Evolutionary conservation across 2,113 vertebrate species (phyloP).

Genomic region (Conger conger): DNA sequence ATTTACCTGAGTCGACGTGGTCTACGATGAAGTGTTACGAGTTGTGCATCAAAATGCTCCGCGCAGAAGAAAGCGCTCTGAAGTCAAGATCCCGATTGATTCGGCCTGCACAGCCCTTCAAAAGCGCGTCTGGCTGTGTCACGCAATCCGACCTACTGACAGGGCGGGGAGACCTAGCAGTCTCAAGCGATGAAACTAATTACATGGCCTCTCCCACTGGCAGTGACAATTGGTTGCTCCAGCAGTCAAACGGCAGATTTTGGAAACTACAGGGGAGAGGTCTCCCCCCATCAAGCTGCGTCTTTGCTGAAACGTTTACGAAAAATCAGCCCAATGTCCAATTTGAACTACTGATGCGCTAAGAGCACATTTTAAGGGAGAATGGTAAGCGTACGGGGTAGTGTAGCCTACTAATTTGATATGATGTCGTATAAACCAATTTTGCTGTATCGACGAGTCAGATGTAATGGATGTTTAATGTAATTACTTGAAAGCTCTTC

Average conservation of each 20-base stretch:
- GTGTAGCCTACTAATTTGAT: conserved; percentile 25
- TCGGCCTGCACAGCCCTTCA: neutral
- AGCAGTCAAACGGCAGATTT: neutral
- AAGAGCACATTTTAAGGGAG: neutral
- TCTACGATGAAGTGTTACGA: neutral
- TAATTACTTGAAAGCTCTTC: conserved; percentile 19
- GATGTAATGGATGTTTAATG: conserved; percentile 34
- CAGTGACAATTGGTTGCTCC: conserved; percentile 14
- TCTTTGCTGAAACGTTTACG: neutral
- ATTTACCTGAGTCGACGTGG: neutral
- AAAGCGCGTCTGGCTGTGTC: neutral
- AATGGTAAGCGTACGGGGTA: neutral
- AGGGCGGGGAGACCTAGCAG: neutral
- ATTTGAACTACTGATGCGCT: neutral
- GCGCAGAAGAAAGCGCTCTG: neutral
- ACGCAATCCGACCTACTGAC: neutral
- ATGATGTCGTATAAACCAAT: conserved; percentile 23
- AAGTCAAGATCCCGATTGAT: neutral
- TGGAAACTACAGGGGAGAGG: neutral
- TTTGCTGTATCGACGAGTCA: conserved; percentile 30
- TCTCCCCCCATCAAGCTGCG: neutral
- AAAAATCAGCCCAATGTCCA: neutral
- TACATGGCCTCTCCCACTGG: conserved; percentile 25
- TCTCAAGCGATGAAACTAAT: conserved; percentile 1
- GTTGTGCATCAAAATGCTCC: neutral